These are phyloP conservation scores for Lepidonotus clava DNA, from an alignment of 2,888 invertebrate genomes.

Conservation along the genomic window DNA sequence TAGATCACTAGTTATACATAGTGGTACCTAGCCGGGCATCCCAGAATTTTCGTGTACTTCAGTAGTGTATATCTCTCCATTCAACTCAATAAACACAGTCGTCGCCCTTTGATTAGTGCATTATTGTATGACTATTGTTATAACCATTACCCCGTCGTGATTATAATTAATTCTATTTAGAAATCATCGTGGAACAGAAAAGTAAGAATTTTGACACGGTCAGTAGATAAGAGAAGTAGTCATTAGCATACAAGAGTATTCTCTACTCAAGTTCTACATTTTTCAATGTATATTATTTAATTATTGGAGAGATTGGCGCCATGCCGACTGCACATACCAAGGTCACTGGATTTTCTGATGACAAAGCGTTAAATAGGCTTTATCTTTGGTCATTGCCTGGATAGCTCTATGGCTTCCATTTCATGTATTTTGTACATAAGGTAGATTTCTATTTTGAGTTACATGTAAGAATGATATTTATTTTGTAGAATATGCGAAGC, in stretches of 20 bases:
- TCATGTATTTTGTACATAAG: conserved; percentile 44
- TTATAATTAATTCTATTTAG: background rate
- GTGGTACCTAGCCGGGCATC: background rate
- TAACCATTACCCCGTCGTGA: background rate
- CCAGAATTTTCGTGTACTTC: background rate
- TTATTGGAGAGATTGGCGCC: conserved; percentile 12
- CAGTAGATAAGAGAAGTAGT: background rate
- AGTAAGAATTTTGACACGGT: background rate
- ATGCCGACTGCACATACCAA: background rate
- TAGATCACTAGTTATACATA: background rate
- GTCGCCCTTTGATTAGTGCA: background rate
- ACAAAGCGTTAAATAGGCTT: conserved; percentile 41
- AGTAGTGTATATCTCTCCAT: conserved; percentile 12
- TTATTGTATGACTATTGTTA: background rate
- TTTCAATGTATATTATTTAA: conserved; percentile 27
- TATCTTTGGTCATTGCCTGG: background rate
- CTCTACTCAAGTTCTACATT: conserved; percentile 14
- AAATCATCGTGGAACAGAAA: no score
- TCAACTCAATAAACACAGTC: background rate
- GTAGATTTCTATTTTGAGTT: conserved; percentile 50
- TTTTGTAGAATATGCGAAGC: conserved; percentile 50
- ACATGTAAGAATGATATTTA: conserved; percentile 50
- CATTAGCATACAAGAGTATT: background rate
- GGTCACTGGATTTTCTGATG: background rate
- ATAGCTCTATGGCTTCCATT: background rate